Conservation (phyloP, 2,888 invertebrate species). For the Arctia plantaginis region DNA sequence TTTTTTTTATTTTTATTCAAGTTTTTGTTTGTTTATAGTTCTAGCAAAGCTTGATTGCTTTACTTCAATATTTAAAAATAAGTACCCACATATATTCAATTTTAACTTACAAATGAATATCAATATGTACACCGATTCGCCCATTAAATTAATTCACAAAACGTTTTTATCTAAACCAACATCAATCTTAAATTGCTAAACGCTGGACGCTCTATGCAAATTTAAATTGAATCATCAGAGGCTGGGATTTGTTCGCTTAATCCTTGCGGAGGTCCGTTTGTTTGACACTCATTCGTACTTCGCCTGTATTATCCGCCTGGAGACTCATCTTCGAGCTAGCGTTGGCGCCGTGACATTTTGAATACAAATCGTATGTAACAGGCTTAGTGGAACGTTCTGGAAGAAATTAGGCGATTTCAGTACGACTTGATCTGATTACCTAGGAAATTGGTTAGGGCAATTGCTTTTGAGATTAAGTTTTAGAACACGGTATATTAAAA, state of each 20-base stretch:
- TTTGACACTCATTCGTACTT: constrained; percentile 45
- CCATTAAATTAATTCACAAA: not conserved
- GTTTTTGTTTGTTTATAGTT: not conserved
- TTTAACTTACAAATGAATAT: not conserved
- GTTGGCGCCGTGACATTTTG: constrained; percentile 41
- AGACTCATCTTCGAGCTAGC: constrained; percentile 52
- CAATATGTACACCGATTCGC: not conserved
- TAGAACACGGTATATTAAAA: not conserved
- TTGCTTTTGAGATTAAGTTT: constrained; percentile 4
- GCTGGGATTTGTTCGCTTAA: constrained; percentile 65
- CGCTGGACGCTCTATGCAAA: constrained; percentile 67
- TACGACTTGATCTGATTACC: constrained; percentile 44
- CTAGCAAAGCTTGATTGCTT: not conserved
- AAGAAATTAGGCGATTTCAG: constrained; percentile 48
- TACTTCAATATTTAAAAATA: not conserved
- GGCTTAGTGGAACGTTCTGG: constrained; percentile 43
- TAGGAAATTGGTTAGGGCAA: constrained; percentile 26
- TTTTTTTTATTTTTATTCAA: too few relatives aligned
- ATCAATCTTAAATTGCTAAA: constrained; percentile 41
- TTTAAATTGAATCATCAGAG: constrained; percentile 77
- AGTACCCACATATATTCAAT: not conserved
- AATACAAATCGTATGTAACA: constrained; percentile 53
- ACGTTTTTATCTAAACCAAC: constrained; percentile 40
- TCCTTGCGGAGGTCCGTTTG: constrained; percentile 49
- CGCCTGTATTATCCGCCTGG: constrained; percentile 22